These are phyloP conservation scores for Heliconius melpomene DNA, from an alignment of 1,140 invertebrate species.

Conservation along the genomic window DNA sequence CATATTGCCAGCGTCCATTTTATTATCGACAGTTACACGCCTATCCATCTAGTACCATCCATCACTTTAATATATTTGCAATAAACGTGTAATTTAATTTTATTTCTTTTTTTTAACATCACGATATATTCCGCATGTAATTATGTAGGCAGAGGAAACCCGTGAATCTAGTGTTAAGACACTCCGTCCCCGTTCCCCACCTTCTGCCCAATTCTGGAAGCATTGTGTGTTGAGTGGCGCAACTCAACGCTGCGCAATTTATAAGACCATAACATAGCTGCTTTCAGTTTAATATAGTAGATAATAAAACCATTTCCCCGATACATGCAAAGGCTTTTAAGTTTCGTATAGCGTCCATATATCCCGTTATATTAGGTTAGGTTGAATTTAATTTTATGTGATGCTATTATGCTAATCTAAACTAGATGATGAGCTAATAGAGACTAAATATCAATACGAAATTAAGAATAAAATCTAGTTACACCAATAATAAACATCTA, in stretches of 20 bases:
- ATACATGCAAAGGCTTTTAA: conserved; percentile 36
- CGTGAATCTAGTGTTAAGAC: no score
- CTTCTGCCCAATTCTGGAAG: no score
- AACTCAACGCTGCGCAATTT: not conserved
- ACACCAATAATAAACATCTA: not conserved
- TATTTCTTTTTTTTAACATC: not conserved
- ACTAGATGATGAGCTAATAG: not conserved
- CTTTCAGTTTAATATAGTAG: not conserved
- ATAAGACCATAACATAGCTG: not conserved
- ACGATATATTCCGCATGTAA: no score
- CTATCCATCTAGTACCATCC: not conserved
- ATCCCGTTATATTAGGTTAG: not conserved
- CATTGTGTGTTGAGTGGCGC: no score
- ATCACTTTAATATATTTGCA: not conserved
- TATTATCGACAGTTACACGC: conserved; percentile 11
- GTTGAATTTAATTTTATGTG: not conserved
- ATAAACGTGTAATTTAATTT: not conserved
- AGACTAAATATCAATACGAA: not conserved
- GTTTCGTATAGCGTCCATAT: not conserved
- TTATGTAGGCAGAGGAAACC: no score
- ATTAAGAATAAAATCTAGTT: not conserved
- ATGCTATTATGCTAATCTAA: not conserved
- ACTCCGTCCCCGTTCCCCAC: no score
- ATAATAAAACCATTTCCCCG: conserved; percentile 29
- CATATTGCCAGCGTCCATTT: conserved; percentile 10